Conservation (phyloP, 23 tunicate genomes). For the Ascidia mentula region DNA sequence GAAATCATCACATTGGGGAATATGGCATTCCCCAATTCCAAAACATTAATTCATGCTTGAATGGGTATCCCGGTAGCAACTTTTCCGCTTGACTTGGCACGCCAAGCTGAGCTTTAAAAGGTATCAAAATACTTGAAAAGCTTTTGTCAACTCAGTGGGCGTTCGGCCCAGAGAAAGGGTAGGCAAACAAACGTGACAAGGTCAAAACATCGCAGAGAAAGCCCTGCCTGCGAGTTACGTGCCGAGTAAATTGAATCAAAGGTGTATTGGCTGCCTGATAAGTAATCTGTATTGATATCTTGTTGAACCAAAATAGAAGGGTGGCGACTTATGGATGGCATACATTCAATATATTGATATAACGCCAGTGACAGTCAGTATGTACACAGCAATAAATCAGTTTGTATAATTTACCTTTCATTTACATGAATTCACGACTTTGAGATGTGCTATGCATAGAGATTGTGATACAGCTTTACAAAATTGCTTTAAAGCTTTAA, state of each 20-base stretch:
- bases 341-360: too few relatives aligned
- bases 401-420: too few relatives aligned
- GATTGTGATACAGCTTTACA: too few relatives aligned
- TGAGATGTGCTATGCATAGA: too few relatives aligned
- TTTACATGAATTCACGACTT: too few relatives aligned
- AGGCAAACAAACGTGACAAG: constrained; percentile 4
- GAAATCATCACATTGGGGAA: too few relatives aligned
- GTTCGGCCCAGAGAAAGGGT: constrained; percentile 5
- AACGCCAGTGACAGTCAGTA: too few relatives aligned
- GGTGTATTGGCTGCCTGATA: background rate
- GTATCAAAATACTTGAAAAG: constrained; percentile 9
- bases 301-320: background rate
- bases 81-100: background rate
- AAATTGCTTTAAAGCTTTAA: too few relatives aligned
- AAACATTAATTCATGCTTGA: background rate
- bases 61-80: background rate
- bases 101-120: background rate
- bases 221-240: background rate
- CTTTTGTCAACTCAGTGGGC: constrained; percentile 10
- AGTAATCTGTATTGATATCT: background rate
- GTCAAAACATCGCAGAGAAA: background rate
- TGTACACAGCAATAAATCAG: too few relatives aligned
- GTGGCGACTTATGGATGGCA: too few relatives aligned
- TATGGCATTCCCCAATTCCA: background rate
- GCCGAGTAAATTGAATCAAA: background rate